phyloP scores from a whole-genome alignment of 2,797 vertebrate genomes.

The Mycteria americana region DNA sequence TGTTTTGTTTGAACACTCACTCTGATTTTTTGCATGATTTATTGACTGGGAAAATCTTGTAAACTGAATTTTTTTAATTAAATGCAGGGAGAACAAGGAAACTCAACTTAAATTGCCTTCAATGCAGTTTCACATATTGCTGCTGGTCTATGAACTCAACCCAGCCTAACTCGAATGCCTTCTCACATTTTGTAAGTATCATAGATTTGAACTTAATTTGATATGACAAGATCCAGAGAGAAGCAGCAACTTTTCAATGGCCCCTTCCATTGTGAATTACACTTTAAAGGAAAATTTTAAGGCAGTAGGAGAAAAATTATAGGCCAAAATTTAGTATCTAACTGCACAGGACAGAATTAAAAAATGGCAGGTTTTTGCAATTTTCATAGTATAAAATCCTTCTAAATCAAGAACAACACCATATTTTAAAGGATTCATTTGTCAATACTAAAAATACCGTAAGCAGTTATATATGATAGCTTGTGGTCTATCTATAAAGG shows the following conservation, averaged over 20 bases:
- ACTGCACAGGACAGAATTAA: not conserved
- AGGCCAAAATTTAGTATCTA: not conserved
- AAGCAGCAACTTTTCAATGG: not conserved
- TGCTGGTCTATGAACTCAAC: not conserved
- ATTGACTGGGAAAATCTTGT: not conserved
- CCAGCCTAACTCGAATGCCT: not conserved
- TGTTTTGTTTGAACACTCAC: not conserved
- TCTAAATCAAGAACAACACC: not conserved
- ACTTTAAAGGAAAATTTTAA: not conserved
- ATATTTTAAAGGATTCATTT: not conserved
- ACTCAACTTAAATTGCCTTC: not conserved
- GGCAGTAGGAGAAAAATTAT: not conserved
- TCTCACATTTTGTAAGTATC: not conserved
- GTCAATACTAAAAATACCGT: not conserved
- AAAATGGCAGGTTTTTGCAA: not conserved
- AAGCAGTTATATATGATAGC: not conserved
- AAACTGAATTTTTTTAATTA: not conserved
- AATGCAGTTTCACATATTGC: not conserved
- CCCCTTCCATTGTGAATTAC: not conserved
- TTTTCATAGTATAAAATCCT: not conserved
- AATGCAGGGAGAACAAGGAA: not conserved
- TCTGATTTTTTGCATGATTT: not conserved
- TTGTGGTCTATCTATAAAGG: not conserved
- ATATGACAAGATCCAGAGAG: not conserved
- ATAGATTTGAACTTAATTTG: not conserved